Evolutionary conservation across 2,797 vertebrate species (phyloP).

Genomic region (Cuniculus paca): DNA sequence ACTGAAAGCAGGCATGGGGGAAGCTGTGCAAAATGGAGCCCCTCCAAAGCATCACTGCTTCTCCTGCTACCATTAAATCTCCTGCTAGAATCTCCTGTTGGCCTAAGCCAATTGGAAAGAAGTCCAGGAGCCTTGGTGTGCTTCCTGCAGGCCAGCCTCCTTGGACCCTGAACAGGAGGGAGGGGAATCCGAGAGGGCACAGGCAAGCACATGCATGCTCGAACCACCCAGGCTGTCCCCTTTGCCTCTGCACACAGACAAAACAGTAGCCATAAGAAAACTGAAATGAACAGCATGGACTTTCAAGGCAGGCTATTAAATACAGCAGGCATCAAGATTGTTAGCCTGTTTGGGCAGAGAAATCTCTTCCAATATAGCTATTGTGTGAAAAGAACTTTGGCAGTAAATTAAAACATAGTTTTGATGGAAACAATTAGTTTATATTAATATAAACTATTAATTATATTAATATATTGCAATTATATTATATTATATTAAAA

Average conservation of each 20-base stretch:
- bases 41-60: background rate
- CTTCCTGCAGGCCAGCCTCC: background rate
- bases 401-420: background rate
- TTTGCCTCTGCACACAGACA: background rate
- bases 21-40: background rate
- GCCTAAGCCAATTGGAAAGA: background rate
- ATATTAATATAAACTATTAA: too few relatives aligned
- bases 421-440: background rate
- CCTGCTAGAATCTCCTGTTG: background rate
- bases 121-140: background rate
- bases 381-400: conserved; percentile 30
- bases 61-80: background rate
- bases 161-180: background rate
- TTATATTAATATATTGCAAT: too few relatives aligned
- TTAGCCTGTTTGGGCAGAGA: background rate
- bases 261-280: background rate
- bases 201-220: background rate
- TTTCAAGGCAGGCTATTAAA: background rate
- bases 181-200: background rate
- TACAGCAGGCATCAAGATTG: background rate
- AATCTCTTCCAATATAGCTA: background rate
- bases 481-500: too few relatives aligned
- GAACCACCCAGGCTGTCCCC: background rate
- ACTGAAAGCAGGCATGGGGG: background rate
- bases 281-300: background rate